Base-by-base conservation (phyloP, 2,888 invertebrate genomes). In the Stenodera caucasica region DNA sequence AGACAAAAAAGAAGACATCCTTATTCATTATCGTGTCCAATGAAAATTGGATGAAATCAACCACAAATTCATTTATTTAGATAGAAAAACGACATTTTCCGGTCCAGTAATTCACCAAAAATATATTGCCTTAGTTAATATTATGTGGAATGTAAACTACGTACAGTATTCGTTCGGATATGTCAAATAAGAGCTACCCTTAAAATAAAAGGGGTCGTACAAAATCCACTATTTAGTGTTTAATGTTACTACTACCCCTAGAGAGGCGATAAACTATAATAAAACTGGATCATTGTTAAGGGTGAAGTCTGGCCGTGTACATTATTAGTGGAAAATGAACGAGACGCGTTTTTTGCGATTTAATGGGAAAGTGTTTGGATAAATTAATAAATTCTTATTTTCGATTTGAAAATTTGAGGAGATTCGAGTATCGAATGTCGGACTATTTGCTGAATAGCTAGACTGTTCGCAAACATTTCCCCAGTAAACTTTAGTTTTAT, bases 111-210 rank as follows among this genome's bases (percentile, higher is more conserved):
- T 56, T 60, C 60, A 56, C 26, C 14, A 53, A 60, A 56, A 45
- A n/a, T 56, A 49, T 26, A 53, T 56, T 33, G 5, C 29, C 49
- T 45, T 40, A 23, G 32, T 40, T 54, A 53, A 57, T 61, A 60
- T 56, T n/a, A n/a, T n/a, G 64, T 58, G 55, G 56, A 53, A 59
- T 64, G 53, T 61, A 55, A 61, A 61, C 58, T 53, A 56, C 54
- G 50, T 60, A 45, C 49, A 60, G 32, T 53, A 58, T 58, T 58
- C 61, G 53, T 54, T 54, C 49, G 49, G n/a, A n/a, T n/a, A 51
- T 57, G 61, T 61, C 57, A 55, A 61, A 61, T 61, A 57, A 52
- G 50, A 53, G 57, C 53, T 53, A 55, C 55, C 52, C 55, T 55
- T 51, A 55, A 35, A 30, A n/a, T n/a, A n/a, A n/a, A n/a, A n/a